Base-by-base conservation (phyloP, 2,888 invertebrate genomes). In the Acleris holmiana region DNA sequence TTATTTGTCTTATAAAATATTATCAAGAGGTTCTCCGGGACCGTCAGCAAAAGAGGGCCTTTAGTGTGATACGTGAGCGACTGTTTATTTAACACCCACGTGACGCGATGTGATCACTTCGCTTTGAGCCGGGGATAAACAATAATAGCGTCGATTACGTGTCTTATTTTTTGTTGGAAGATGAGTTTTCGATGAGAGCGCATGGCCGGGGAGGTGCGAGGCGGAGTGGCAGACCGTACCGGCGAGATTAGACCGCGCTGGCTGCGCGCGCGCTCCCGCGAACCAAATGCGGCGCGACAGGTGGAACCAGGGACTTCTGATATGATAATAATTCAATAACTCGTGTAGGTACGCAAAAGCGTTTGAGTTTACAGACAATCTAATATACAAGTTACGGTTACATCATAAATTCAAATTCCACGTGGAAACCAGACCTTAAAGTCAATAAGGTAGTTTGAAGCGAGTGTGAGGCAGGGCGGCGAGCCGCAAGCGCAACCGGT, bases 1-100 rank as follows among this genome's bases (percentile, higher is more conserved):
- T 91, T 92, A 91, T 91, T 92, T 92, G 92, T 92, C 91, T 92
- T 92, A 91, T 91, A 91, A 91, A 92, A 91, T 91, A 91, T 91
- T 91, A 91, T 92, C 91, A 85, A 91, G 91, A 86, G 91, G 86
- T 89, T 88, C 88, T 85, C 86, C 84, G 84, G 89, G 86, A 91
- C 83, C 89, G 89, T 91, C 91, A 91, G 92, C 91, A 89, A 90
- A 91, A 91, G 89, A 89, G 88, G 89, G 86, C 86, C 85, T 84
- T 83, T 82, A 84, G 86, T 84, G 82, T 83, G 86, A 88, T 88
- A 80, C 79, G 87, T 83, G 86, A 81, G 86, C 87, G 88, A 88
- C 80, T 92, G 91, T 92, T 92, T 88, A 88, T 82, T 90, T 85
- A 82, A 88, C 91, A 78, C 92, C 91, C 90, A 92, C 91, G 85